Evolutionary conservation across 2,888 invertebrate genomes (phyloP).

Genomic region (Philereme transversata): DNA sequence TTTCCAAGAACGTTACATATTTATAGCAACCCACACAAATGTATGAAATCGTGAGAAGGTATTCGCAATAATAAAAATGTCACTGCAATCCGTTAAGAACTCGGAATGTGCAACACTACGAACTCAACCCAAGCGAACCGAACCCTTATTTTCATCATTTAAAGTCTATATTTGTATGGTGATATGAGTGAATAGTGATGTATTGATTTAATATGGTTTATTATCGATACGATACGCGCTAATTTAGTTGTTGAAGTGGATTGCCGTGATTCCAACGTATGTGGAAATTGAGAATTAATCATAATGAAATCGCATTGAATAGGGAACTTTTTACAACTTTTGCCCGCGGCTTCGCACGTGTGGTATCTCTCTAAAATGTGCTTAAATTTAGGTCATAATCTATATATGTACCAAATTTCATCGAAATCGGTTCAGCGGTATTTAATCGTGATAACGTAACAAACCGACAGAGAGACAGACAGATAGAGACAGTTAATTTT

Average conservation of each 20-base stretch:
- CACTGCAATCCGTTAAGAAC: constrained; percentile 55
- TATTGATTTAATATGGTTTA: constrained; percentile 59
- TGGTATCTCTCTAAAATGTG: too few species aligned
- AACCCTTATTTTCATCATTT: constrained; percentile 19
- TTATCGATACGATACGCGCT: constrained; percentile 78
- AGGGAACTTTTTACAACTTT: background rate
- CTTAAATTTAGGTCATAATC: too few species aligned
- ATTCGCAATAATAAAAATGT: constrained; percentile 72
- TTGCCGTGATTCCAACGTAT: constrained; percentile 29
- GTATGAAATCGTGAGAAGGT: constrained; percentile 67
- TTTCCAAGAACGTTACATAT: constrained; percentile 34
- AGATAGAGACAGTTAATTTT: too few species aligned
- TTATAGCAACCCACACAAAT: constrained; percentile 37
- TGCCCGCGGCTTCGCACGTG: too few species aligned
- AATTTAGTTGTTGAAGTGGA: constrained; percentile 58
- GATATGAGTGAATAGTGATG: constrained; percentile 42
- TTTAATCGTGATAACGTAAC: too few species aligned
- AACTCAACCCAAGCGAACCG: background rate
- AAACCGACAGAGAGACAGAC: too few species aligned
- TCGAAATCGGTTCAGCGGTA: too few species aligned
- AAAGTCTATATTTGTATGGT: constrained; percentile 42
- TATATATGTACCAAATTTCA: too few species aligned
- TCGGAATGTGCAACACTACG: constrained; percentile 30
- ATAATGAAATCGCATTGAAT: constrained; percentile 15
- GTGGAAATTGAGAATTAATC: constrained; percentile 24